These are phyloP conservation scores for Mesocentrotus franciscanus DNA, from an alignment of 53 echinoderm and acorn worm genomes.

Conservation along the genomic window DNA sequence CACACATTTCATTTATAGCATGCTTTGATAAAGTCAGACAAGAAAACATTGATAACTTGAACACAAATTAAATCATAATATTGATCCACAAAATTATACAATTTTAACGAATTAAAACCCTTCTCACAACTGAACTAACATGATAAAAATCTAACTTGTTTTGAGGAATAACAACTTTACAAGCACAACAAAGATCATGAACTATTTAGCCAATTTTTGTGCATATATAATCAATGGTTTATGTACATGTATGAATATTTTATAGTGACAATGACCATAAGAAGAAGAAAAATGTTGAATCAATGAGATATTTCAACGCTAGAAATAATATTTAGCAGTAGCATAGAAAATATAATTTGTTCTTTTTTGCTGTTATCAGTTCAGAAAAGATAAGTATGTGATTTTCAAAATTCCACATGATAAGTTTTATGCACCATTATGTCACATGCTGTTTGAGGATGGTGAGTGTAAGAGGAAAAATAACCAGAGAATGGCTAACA, in stretches of 20 bases:
- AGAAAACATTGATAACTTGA: not conserved
- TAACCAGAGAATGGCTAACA: not conserved
- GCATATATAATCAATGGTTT: not conserved
- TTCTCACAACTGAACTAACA: not conserved
- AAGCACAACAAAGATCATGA: not conserved
- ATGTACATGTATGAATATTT: no score
- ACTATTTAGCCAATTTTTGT: not conserved
- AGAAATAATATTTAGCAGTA: no score
- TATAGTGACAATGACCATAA: not conserved
- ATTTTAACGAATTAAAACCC: not conserved
- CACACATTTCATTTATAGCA: not conserved
- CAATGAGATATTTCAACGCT: no score
- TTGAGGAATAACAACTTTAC: not conserved
- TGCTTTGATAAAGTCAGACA: not conserved
- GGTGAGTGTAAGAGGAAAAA: not conserved
- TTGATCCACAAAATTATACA: not conserved
- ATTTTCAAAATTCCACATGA: not conserved
- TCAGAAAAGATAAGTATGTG: not conserved
- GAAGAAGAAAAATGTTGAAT: not conserved
- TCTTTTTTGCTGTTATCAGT: not conserved
- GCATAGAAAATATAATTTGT: no score
- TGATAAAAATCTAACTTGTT: not conserved
- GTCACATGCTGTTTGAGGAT: not conserved
- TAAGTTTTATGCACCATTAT: not conserved
- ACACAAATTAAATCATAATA: not conserved